Evolutionary conservation across 37 sponge, comb jelly and placozoan species (phyloP), one percentile per base, ranked within the genome.

Genomic region (Eunapius fragilis): DNA sequence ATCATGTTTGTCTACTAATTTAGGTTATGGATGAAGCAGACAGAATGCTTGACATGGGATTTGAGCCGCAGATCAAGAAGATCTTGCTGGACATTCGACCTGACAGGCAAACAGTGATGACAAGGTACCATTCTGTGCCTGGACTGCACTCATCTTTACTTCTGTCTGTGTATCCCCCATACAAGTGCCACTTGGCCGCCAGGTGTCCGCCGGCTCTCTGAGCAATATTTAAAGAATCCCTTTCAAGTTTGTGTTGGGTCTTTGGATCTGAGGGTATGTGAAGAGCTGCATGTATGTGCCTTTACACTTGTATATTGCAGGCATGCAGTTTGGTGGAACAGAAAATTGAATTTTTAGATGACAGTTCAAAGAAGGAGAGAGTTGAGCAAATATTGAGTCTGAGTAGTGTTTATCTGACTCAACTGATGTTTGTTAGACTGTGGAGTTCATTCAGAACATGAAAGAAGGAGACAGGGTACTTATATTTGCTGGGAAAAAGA

Each of bases 31-130:
- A 98, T 86, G 99, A 98, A 74, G 99, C 99, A 50, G 99, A 98
- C 71, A 68, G 99, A 19, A 98, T 98, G 99, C 70, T 98, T 74
- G 99, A 98, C 79, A 96, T 98, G 97, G 99, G 99, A 5, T 98
- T 98, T 88, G 99, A 98, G 80, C 99, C 97, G 47, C 97, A 98
- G 85, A 98, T 98, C 27, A 93, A 89, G 80, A 96, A 94, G 77
- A 87, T 94, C 13, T 84, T 98, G 25, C 36, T 98, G 69, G 99
- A 98, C 49, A 96, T 98, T 45, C 83, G 99, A 24, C 97, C 96
- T 17, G 99, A 98, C 76, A 69, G 99, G 11, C 99, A 98, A 83
- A 96, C 99, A 25, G 82, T 98, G 6, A 98, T 98, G 99, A 98
- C 99, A 19, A 95, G 96, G 96, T 96, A 75, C 48, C 19, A 0